These are phyloP conservation scores for Hololepta plana DNA, from an alignment of 2,888 invertebrate species.

Conservation along the genomic window DNA sequence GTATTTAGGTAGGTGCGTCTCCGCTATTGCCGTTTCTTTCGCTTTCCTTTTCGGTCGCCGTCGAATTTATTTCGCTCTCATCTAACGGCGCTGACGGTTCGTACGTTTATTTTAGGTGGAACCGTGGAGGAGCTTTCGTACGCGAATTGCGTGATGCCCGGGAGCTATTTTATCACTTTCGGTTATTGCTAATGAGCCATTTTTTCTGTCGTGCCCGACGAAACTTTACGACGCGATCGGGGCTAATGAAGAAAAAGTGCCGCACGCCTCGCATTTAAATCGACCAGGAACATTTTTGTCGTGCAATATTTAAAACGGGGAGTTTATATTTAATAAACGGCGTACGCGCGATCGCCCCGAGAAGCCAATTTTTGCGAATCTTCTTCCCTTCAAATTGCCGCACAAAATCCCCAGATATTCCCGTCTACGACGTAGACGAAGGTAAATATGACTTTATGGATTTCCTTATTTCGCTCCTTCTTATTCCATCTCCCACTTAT, in stretches of 20 bases:
- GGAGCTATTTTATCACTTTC: conserved; percentile 11
- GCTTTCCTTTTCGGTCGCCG: too few relatives aligned
- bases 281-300: neutral
- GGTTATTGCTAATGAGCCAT: conserved; percentile 8
- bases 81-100: too few relatives aligned
- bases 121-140: too few relatives aligned
- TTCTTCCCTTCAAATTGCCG: conserved; percentile 16
- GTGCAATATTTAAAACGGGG: conserved; percentile 11
- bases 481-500: too few relatives aligned
- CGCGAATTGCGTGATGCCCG: conserved; percentile 12
- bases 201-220: conserved; percentile 8
- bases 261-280: neutral
- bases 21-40: too few relatives aligned
- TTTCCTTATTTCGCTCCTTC: too few relatives aligned
- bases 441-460: conserved; percentile 17
- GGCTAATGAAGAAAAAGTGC: conserved; percentile 8
- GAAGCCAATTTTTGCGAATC: conserved; percentile 15
- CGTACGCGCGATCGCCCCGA: conserved; percentile 12
- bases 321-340: conserved; percentile 16
- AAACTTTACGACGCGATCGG: conserved; percentile 5
- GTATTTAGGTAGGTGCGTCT: too few relatives aligned
- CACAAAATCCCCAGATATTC: conserved; percentile 17
- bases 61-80: too few relatives aligned
- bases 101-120: too few relatives aligned
- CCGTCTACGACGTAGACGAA: conserved; percentile 12